Evolutionary conservation across 2,888 invertebrate genomes (phyloP), one percentile per base, ranked within the genome.

Genomic region (Caenorhabditis sp.): DNA sequence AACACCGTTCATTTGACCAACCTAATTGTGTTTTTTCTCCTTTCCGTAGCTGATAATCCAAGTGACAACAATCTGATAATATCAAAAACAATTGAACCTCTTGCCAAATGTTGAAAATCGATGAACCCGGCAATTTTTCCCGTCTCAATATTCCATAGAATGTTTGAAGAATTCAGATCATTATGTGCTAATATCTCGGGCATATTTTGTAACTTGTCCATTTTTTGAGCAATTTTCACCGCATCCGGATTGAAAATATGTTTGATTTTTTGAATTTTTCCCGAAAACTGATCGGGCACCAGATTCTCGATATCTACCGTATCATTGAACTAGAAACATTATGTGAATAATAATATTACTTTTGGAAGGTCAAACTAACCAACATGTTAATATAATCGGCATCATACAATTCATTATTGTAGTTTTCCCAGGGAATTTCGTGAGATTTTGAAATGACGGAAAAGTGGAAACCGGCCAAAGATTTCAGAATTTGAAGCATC

Each of bases 131-230:
- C 66, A 17, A 70, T 66, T 54, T 62, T 21, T 49, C 62, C 62
- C 14, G 58, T 70, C 17, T 54, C 53, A 19, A 36, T 61, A 49
- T 70, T 70, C 70, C 70, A 70, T 21, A 70, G 36, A 50, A 70
- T 58, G 27, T 70, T 70, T 6, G 70, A 70, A 14, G 70, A 53
- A 23, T 70, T 70, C 66, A 70, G 21, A 49, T 70, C 70, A 55
- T 70, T 70, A 55, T 70, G 70, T 5, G 62, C 62, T 0, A 70
- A 24, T 6, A 70, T 59, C n/a, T 66, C 53, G 12, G 70, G 70
- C 53, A 70, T 62, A 37, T 62, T 62, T 31, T 55, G 26, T 51
- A 62, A 5, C 3, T 14, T 24, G 17, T 70, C 62, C 5, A 37
- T 17, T 10, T 62, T 23, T 14, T 66, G 62, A 5, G 66, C 53